Evolutionary conservation across 1,140 invertebrate genomes (phyloP).

Genomic region (Contarinia nasturtii): DNA sequence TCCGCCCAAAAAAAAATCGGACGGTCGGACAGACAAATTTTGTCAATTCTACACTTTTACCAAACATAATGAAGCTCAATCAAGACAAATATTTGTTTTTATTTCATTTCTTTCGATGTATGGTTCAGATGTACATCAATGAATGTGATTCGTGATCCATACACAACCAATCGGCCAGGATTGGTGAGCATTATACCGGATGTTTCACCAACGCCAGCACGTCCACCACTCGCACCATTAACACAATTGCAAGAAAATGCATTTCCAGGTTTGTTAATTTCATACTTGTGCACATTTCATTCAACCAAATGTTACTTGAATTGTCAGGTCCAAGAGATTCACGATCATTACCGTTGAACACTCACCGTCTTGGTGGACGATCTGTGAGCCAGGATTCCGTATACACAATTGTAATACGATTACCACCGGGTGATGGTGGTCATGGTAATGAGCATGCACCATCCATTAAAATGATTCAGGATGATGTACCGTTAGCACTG

Average conservation of each 20-base stretch:
- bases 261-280: neutral
- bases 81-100: neutral
- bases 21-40: no score
- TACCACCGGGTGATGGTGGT: conserved; percentile 45
- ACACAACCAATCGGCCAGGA: conserved; percentile 25
- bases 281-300: no score
- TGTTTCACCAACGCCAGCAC: conserved; percentile 20
- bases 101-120: neutral
- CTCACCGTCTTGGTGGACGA: conserved; percentile 22
- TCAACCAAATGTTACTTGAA: no score
- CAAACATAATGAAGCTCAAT: no score
- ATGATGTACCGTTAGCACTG: conserved; percentile 31
- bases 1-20: no score
- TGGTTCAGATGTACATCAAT: conserved; percentile 50
- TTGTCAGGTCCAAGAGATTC: conserved; percentile 29
- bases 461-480: conserved; percentile 75
- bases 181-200: conserved; percentile 21
- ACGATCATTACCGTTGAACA: conserved; percentile 29
- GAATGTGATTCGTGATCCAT: conserved; percentile 57
- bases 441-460: conserved; percentile 26
- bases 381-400: conserved; percentile 55
- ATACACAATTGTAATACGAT: conserved; percentile 79
- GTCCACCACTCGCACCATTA: conserved; percentile 15
- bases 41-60: no score
- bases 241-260: conserved; percentile 20